These are phyloP conservation scores for Karalla daura DNA, from an alignment of 2,797 vertebrate genomes.

Conservation along the genomic window DNA sequence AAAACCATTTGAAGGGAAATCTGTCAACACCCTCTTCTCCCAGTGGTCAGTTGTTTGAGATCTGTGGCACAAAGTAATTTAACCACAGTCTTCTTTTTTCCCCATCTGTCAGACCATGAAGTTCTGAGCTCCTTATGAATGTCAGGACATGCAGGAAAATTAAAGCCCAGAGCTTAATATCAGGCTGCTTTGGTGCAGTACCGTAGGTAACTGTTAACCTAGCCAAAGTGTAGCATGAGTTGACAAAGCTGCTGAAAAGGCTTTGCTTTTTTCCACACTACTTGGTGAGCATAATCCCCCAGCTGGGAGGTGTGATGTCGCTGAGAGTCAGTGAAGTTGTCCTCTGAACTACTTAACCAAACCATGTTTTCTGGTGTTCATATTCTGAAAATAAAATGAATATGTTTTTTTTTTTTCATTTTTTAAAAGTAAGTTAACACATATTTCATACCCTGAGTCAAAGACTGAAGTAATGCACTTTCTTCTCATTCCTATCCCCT, in stretches of 20 bases:
- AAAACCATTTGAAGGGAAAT: conserved; percentile 17
- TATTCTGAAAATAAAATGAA: conserved; percentile 6
- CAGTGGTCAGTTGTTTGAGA: conserved; percentile 26
- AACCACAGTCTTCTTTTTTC: background rate
- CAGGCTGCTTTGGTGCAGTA: conserved; percentile 22
- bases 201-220: conserved; percentile 28
- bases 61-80: conserved; percentile 8
- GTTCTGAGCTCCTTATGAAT: conserved; percentile 26
- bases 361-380: background rate
- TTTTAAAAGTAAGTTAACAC: background rate
- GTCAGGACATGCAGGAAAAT: conserved; percentile 23
- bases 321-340: conserved; percentile 14
- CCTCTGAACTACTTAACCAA: conserved; percentile 8
- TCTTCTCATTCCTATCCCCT: no score
- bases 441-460: background rate
- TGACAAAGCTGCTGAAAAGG: conserved; percentile 49
- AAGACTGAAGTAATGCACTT: no score
- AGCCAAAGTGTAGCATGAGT: conserved; percentile 25
- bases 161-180: conserved; percentile 36
- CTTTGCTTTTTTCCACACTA: conserved; percentile 26
- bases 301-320: conserved; percentile 5
- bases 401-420: background rate
- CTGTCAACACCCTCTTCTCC: conserved; percentile 39
- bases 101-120: conserved; percentile 20
- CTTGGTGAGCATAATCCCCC: conserved; percentile 63